Evolutionary conservation across 2,113 vertebrate species (phyloP), one percentile per base, ranked within the genome.

Genomic region (Craseonycteris thonglongyai): DNA sequence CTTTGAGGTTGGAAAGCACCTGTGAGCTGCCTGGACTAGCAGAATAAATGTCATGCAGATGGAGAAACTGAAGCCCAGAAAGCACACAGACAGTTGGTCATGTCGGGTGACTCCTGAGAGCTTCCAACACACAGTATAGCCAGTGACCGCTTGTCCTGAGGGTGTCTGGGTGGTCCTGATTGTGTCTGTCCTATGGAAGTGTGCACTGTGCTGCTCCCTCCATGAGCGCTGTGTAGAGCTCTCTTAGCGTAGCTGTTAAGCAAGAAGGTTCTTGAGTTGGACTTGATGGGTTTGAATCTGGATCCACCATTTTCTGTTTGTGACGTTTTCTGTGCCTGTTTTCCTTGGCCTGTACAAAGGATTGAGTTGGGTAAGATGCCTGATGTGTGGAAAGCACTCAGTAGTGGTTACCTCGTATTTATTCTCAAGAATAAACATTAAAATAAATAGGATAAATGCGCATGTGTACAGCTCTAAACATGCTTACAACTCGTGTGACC

Each of bases 91-190:
- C 22, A 1, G 78, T 21, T 26, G 15, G 40, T 69, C 59, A 45
- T 59, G 19, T 45, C 3, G 1, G 22, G 7, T 28, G 63, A 18
- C 40, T 87, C n/a, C 59, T 16, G 66, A 19, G 45, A 10, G 75
- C 90, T 69, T 69, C 65, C 76, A 69, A 11, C 3, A 1, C 7
- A 4, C 21, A 2, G 0, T 5, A 24, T 24, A 40, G 51, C 38
- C 0, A 0, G n/a, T 40, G 54, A 19, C 33, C 5, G 0, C 1
- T 3, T 1, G 7, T 54, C 71, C 35, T 22, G 15, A 10, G 14
- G 14, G 40, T 1, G 49, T 21, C 72, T 2, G 38, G 4, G 21
- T 6, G 42, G n/a, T 33, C 30, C 59, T 65, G 15, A 38, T 40
- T 14, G 7, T 3, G 19, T 18, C 38, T 47, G 66, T 56, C 66